A percentile compares a stretch with the other conserved stretches of the same genome.
phyloP scores from a whole-genome alignment of 2,797 vertebrate species.

The Lutra lutra region DNA sequence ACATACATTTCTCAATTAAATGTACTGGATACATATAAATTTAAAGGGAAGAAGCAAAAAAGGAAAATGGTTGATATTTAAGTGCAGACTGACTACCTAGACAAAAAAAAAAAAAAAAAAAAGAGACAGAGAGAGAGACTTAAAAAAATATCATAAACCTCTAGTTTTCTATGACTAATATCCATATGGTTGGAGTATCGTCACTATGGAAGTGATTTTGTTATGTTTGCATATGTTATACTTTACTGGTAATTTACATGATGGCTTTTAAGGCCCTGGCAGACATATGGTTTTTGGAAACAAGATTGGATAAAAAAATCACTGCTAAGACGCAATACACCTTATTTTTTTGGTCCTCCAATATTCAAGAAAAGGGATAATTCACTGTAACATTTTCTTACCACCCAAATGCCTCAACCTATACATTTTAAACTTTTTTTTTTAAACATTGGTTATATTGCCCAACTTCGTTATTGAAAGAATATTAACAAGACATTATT shows the following conservation, averaged over 20 bases:
- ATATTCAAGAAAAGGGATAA: conserved; percentile 89
- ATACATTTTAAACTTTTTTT: conserved; percentile 86
- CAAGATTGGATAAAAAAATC: conserved; percentile 87
- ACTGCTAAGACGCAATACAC: conserved; percentile 89
- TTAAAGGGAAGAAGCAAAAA: conserved; percentile 90
- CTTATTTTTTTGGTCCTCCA: conserved; percentile 91
- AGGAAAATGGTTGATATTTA: conserved; percentile 90
- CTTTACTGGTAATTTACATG: conserved; percentile 88
- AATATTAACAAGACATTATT: conserved; percentile 92
- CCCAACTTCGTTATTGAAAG: conserved; percentile 89
- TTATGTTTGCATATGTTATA: conserved; percentile 89
- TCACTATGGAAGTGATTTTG: conserved; percentile 88
- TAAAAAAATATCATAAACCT: conserved; percentile 83
- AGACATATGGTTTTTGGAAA: conserved; percentile 87
- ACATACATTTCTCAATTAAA: conserved; percentile 92
- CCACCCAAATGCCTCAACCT: conserved; percentile 89
- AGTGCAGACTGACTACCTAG: conserved; percentile 90
- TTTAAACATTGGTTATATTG: conserved; percentile 91
- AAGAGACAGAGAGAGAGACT: conserved; percentile 81
- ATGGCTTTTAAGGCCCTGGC: conserved; percentile 90
- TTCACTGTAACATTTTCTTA: conserved; percentile 87
- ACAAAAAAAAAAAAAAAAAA: conserved; percentile 86
- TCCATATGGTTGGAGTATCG: conserved; percentile 87
- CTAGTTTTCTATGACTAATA: conserved; percentile 89
- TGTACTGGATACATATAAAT: conserved; percentile 92